Evolutionary conservation across 2,888 invertebrate species (phyloP).

Genomic region (Agrilus cyanescens): DNA sequence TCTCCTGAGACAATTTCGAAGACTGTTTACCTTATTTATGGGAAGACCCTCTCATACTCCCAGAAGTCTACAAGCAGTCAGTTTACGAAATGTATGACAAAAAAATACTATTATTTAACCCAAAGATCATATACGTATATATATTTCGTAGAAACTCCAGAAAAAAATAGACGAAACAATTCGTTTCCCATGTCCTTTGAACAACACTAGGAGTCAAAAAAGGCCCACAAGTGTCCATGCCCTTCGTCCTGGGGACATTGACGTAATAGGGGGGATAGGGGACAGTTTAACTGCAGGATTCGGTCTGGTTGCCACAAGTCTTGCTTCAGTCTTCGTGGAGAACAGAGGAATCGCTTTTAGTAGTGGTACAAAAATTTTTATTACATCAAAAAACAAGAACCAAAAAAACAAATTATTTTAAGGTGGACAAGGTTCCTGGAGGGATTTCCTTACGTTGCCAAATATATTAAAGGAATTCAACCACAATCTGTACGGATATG

Average conservation of each 20-base stretch:
- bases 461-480: constrained; percentile 54
- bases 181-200: constrained; percentile 32
- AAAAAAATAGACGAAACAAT: constrained; percentile 1
- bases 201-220: constrained; percentile 22
- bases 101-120: too few relatives aligned
- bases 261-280: constrained; percentile 59
- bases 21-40: too few relatives aligned
- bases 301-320: constrained; percentile 60
- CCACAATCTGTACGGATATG: constrained; percentile 49
- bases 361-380: constrained; percentile 37
- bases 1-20: too few relatives aligned
- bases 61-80: too few relatives aligned
- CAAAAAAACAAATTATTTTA: constrained; percentile 8
- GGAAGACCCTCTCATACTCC: too few relatives aligned
- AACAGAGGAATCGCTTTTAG: constrained; percentile 66
- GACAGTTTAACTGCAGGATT: constrained; percentile 63
- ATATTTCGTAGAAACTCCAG: too few relatives aligned
- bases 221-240: constrained; percentile 54
- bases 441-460: constrained; percentile 42
- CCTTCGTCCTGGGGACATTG: constrained; percentile 57
- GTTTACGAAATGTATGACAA: too few relatives aligned
- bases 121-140: too few relatives aligned
- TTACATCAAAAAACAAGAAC: too few relatives aligned
- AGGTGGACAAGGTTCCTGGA: constrained; percentile 44
- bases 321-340: constrained; percentile 60